Conservation (phyloP, 2,113 vertebrate species). For the Solenodon paradoxus region DNA sequence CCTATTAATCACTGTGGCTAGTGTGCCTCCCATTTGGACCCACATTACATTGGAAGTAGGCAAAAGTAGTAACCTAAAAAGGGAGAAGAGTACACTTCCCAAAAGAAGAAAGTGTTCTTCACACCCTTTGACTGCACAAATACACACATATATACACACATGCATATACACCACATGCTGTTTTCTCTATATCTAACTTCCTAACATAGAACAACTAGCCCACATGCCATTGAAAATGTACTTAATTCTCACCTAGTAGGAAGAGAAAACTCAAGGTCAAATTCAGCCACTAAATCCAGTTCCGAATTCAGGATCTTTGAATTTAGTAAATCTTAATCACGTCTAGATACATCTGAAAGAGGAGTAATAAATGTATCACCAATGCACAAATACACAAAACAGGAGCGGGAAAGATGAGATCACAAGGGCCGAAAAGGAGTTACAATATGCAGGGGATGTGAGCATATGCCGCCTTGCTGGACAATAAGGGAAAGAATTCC, state of each 20-base stretch:
- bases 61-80: background rate
- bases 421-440: background rate
- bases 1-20: background rate
- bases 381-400: background rate
- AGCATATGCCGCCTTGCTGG: background rate
- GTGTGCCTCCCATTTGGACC: background rate
- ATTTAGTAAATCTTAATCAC: background rate
- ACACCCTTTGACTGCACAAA: background rate
- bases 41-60: background rate
- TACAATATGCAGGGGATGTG: background rate
- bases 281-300: background rate
- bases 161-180: background rate
- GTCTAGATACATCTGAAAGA: background rate
- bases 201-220: background rate
- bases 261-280: background rate
- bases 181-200: background rate
- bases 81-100: background rate
- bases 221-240: background rate
- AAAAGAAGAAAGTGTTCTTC: background rate
- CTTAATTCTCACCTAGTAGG: background rate
- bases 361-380: background rate
- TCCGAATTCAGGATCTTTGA: background rate
- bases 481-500: too few relatives aligned
- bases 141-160: background rate
- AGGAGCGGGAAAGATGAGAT: background rate